These are phyloP conservation scores for Agonopterix alstromeriana DNA, from an alignment of 2,888 invertebrate genomes.

Conservation along the genomic window DNA sequence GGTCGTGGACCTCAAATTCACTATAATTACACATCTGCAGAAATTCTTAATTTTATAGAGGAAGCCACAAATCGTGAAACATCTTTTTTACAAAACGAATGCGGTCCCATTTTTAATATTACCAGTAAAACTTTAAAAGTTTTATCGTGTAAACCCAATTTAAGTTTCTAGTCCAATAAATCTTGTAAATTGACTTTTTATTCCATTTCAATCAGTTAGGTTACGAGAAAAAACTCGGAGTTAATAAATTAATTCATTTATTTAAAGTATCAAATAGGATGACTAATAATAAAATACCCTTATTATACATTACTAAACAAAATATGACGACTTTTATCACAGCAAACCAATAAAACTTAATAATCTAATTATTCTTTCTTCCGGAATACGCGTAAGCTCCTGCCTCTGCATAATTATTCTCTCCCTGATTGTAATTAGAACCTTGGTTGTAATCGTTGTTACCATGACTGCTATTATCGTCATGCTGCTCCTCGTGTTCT, in stretches of 20 bases:
- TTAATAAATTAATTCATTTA: not conserved
- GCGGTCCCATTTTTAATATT: not conserved
- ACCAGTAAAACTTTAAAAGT: not conserved
- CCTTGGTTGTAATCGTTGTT: slow-evolving; percentile 2
- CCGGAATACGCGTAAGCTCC: slow-evolving; percentile 16
- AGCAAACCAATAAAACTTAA: not conserved
- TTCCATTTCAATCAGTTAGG: not conserved
- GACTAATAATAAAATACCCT: no score
- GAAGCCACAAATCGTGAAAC: slow-evolving; percentile 12
- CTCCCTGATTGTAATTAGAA: not conserved
- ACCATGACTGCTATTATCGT: slow-evolving; percentile 18
- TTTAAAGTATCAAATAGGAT: not conserved
- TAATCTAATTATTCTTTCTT: slow-evolving; percentile 9
- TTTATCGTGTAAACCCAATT: not conserved
- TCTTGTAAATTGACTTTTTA: not conserved
- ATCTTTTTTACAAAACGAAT: not conserved
- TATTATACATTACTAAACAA: no score
- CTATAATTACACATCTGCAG: slow-evolving; percentile 4
- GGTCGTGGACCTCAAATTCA: slow-evolving; percentile 20
- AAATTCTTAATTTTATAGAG: slow-evolving; percentile 22
- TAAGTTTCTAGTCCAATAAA: not conserved
- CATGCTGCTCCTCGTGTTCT: slow-evolving; percentile 18
- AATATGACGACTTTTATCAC: not conserved
- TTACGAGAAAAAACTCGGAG: not conserved
- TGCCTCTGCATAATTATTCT: slow-evolving; percentile 8